These are phyloP conservation scores for Drosophila kokeensis DNA, from an alignment of 2,888 invertebrate genomes.

Conservation along the genomic window DNA sequence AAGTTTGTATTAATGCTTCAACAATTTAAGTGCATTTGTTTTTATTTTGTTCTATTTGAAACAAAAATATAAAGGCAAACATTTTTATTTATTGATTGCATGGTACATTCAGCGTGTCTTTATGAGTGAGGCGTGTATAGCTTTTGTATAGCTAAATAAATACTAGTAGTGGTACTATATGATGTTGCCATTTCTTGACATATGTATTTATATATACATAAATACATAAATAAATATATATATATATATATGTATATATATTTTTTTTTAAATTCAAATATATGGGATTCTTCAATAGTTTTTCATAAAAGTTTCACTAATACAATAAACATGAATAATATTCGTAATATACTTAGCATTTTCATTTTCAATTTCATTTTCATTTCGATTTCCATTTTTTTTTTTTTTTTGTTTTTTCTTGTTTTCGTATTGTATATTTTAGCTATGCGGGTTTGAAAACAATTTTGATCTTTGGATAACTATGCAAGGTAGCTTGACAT, in stretches of 20 bases:
- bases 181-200: constrained; percentile 28
- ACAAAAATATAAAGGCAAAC: constrained; percentile 9
- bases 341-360: constrained; percentile 47
- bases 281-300: constrained; percentile 41
- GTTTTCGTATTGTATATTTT: constrained; percentile 70
- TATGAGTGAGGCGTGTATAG: constrained; percentile 23
- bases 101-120: constrained; percentile 25
- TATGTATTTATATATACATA: constrained; percentile 35
- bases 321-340: constrained; percentile 77
- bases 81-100: constrained; percentile 21
- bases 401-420: constrained; percentile 4
- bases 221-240: constrained; percentile 39
- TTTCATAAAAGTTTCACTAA: constrained; percentile 71
- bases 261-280: constrained; percentile 62
- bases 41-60: constrained; percentile 1
- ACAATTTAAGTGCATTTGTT: constrained; percentile 37
- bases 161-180: constrained; percentile 49
- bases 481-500: constrained; percentile 76
- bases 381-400: constrained; percentile 5
- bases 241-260: constrained; percentile 42
- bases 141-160: constrained; percentile 45
- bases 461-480: constrained; percentile 77
- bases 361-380: constrained; percentile 4
- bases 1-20: constrained; percentile 23
- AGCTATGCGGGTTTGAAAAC: constrained; percentile 71